These are phyloP conservation scores for Botia kubotai DNA, from an alignment of 2,797 vertebrate species.

Conservation along the genomic window DNA sequence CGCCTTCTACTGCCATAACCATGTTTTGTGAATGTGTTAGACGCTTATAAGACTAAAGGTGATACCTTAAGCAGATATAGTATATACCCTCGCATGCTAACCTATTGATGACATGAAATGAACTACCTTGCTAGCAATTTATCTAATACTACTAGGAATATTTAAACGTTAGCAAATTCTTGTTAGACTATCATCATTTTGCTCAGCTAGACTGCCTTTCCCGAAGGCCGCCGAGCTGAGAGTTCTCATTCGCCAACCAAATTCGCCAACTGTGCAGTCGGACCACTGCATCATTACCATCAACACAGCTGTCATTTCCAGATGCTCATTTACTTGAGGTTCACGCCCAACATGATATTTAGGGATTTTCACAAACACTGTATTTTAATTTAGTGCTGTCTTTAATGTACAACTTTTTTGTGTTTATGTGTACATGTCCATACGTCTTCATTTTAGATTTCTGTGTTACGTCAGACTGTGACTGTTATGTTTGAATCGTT, in stretches of 20 bases:
- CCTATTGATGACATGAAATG: slow-evolving; percentile 84
- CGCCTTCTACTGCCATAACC: slow-evolving; percentile 67
- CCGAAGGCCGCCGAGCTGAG: slow-evolving; percentile 37
- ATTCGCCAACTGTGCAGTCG: slow-evolving; percentile 40
- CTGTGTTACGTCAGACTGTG: background rate
- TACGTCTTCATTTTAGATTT: background rate
- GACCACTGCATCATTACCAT: slow-evolving; percentile 18
- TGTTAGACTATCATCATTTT: slow-evolving; percentile 55
- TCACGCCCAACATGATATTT: slow-evolving; percentile 1
- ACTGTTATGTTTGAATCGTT: slow-evolving; percentile 14
- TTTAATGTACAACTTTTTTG: slow-evolving; percentile 4
- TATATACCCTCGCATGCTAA: slow-evolving; percentile 84
- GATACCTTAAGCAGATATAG: slow-evolving; percentile 71
- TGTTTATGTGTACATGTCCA: slow-evolving; percentile 4
- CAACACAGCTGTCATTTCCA: background rate
- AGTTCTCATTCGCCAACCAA: slow-evolving; percentile 2
- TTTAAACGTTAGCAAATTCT: slow-evolving; percentile 68
- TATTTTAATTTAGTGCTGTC: background rate
- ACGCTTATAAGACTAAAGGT: slow-evolving; percentile 71
- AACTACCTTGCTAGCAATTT: slow-evolving; percentile 83
- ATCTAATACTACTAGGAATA: slow-evolving; percentile 76
- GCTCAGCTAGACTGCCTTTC: slow-evolving; percentile 51
- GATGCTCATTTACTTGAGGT: background rate
- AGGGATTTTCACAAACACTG: no score
- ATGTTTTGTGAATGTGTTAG: slow-evolving; percentile 80